Evolutionary conservation across 2,113 vertebrate genomes (phyloP).

Genomic region (Grammomys dolichurus): DNA sequence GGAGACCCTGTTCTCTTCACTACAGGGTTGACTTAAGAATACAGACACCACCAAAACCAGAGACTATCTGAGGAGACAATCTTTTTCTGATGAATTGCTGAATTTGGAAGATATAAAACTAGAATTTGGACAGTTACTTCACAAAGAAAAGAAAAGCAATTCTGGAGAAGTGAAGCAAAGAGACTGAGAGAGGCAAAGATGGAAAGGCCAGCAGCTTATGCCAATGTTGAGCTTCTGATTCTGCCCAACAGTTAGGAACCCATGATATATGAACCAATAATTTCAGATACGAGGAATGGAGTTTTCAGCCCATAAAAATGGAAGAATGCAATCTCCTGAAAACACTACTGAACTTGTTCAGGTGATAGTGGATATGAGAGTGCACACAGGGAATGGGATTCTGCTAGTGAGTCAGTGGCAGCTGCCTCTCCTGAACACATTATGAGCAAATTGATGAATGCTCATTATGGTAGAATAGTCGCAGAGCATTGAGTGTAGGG

Average conservation of each 20-base stretch:
- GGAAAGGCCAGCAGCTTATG: background rate
- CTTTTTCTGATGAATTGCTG: background rate
- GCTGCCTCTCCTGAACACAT: background rate
- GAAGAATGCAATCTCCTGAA: background rate
- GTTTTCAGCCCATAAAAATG: background rate
- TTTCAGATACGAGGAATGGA: background rate
- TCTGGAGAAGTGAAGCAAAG: background rate
- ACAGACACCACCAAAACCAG: background rate
- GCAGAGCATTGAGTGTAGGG: background rate
- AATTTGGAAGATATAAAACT: background rate
- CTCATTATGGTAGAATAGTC: background rate
- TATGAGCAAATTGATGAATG: background rate
- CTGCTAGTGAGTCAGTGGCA: background rate
- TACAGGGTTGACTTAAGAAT: background rate
- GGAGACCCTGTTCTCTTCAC: background rate
- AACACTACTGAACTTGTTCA: background rate
- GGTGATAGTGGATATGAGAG: background rate
- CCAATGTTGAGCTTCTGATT: background rate
- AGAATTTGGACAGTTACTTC: background rate
- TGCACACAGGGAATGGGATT: background rate
- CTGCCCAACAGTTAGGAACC: background rate
- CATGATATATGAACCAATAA: background rate
- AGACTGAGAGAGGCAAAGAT: background rate
- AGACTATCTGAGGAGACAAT: background rate
- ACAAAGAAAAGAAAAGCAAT: background rate